Evolutionary conservation across 2,797 vertebrate genomes (phyloP), one percentile per base, ranked within the genome.

Genomic region (Ambastaia sidthimunki): DNA sequence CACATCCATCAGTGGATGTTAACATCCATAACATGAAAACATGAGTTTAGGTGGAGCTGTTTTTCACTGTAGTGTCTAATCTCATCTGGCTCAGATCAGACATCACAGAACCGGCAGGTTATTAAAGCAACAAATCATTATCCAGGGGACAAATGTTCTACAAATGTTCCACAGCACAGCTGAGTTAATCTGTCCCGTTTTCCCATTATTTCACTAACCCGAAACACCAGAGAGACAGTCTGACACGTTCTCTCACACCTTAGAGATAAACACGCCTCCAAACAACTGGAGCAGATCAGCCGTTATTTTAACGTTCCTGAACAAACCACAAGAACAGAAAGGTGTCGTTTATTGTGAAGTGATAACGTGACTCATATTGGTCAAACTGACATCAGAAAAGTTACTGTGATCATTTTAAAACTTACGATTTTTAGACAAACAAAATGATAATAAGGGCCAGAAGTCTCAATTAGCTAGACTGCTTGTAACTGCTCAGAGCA

Each of bases 51-150:
- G 19, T 28, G 18, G 10, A 19, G 41, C 3, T 65, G 47, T 66
- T 75, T 65, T 75, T 57, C 31, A 41, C 41, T 3, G 60, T 48
- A 48, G 25, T 28, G 19, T 63, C 18, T 54, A 66, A 75, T 75
- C 60, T 23, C 60, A 54, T 66, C 7, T 21, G 3, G 2, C 41
- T 65, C 44, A 74, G 62, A 63, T 21, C n/a, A 21, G 11, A 54
- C n/a, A 34, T 54, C 48, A 65, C 47, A 52, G n/a, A 18, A 16
- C 28, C 16, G 47, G 13, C 25, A 52, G 47, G 59, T 75, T 75
- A 65, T 63, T 50, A 65, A 75, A 65, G 23, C 2, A 7, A 75
- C 15, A 74, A 19, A 34, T 66, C 48, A 25, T 54, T 16, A 52
- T 62, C 37, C 31, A n/a, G 3, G 3, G 31, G 62, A 41, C 48